These are phyloP conservation scores for Petroica traversi DNA, from an alignment of 2,113 vertebrate species.

Conservation along the genomic window DNA sequence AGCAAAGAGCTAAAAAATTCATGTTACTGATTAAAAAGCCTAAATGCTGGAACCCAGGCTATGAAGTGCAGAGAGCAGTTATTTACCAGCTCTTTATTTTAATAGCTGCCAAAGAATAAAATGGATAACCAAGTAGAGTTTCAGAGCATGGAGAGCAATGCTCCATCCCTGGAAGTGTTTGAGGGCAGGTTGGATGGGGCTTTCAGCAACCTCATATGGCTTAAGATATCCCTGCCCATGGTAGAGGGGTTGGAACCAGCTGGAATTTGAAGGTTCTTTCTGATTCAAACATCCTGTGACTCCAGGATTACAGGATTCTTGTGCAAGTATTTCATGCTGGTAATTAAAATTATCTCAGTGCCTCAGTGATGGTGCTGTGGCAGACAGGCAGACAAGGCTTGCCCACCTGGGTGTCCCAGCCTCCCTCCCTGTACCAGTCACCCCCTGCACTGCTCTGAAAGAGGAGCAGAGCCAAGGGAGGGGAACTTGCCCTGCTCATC, in stretches of 20 bases:
- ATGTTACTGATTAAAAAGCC: background rate
- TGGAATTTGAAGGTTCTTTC: background rate
- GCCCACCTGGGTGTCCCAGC: fast-evolving
- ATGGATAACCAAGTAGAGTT: background rate
- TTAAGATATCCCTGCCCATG: background rate
- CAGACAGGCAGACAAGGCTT: background rate
- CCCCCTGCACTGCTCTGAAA: background rate
- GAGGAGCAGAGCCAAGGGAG: background rate
- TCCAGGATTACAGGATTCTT: background rate
- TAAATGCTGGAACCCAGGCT: background rate
- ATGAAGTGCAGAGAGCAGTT: background rate
- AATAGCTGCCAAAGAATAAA: background rate
- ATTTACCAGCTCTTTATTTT: background rate
- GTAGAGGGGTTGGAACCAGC: background rate
- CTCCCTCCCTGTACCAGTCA: background rate
- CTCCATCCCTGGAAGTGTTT: background rate
- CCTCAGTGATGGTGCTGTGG: background rate
- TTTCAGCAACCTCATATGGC: background rate
- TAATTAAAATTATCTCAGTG: background rate
- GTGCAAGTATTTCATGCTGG: background rate
- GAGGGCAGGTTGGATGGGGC: background rate
- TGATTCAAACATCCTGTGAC: background rate
- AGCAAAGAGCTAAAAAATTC: background rate
- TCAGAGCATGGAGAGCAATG: background rate
- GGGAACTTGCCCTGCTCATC: fast-evolving